Base-by-base conservation (phyloP, 2,888 invertebrate species). In the Morpho achilles region DNA sequence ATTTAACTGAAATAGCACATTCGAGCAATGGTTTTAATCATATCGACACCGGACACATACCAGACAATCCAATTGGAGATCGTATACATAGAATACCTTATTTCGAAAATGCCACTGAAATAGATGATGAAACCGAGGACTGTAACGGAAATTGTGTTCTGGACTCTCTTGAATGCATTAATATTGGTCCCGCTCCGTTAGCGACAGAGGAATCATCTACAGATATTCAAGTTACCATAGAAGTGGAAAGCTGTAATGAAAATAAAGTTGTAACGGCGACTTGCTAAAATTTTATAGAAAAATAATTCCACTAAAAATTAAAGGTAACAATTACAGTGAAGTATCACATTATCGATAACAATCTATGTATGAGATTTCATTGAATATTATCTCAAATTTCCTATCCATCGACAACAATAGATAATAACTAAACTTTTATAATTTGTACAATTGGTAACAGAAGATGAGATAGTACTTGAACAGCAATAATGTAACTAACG, bases 21-120 rank as follows among this genome's bases (percentile, higher is more conserved):
- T 61, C 63, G 6, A 65, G 63, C 23, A 63, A 65, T n/a, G 59
- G 60, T 0, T 64, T 61, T 50, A 59, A 64, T 10, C 58, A 57
- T 53, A 50, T 54, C n/a, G 51, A 54, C 7, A 49, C 56, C 7
- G 58, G 55, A 8, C 56, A 54, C 40, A 48, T 54, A 9, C 42
- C 54, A n/a, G 22, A 53, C 16, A 61, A 61, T 32, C 60, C 62
- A 8, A 57, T 59, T 16, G 51, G 56, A 8, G 52, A 51, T 50
- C 52, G 56, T 2, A 57, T 58, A 44, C 42, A 56, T 16, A 59
- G 58, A 43, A 48, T 61, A 47, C 58, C 63, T 7, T 63, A 58
- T 53, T 47, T 51, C 39, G 63, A 63, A 23, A 58, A 56, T 16
- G 51, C 59, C 6, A 51, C 53, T 22, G 50, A 54, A 5, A 61